These are phyloP conservation scores for Melanchra persicariae DNA, from an alignment of 2,888 invertebrate species.

Conservation along the genomic window DNA sequence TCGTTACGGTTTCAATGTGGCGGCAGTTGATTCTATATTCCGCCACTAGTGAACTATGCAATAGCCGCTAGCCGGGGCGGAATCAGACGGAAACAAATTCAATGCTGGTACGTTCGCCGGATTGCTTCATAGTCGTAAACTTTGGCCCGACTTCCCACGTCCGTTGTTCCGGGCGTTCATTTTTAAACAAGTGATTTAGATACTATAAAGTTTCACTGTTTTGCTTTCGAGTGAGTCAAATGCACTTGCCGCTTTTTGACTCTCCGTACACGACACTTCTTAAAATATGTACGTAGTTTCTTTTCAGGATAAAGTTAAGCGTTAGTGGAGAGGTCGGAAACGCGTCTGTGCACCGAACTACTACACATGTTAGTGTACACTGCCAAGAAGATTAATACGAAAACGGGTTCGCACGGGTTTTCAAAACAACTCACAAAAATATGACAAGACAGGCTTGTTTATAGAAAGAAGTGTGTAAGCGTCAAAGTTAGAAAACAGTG, in stretches of 20 bases:
- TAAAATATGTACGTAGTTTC: slow-evolving; percentile 60
- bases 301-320: slow-evolving; percentile 49
- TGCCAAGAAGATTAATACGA: slow-evolving; percentile 48
- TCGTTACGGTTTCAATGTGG: slow-evolving; percentile 73
- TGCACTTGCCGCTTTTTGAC: slow-evolving; percentile 63
- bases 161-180: slow-evolving; percentile 79
- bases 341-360: slow-evolving; percentile 1
- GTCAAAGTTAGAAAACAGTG: slow-evolving; percentile 52
- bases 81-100: slow-evolving; percentile 83
- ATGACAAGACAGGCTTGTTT: slow-evolving; percentile 38
- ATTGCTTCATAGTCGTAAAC: slow-evolving; percentile 82
- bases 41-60: slow-evolving; percentile 81
- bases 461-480: slow-evolving; percentile 47
- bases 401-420: slow-evolving; percentile 34
- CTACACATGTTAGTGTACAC: slow-evolving; percentile 9
- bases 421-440: slow-evolving; percentile 47
- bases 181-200: slow-evolving; percentile 85
- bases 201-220: slow-evolving; percentile 75
- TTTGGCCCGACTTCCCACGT: slow-evolving; percentile 78
- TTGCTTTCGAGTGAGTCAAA: slow-evolving; percentile 61
- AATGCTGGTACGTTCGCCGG: slow-evolving; percentile 74
- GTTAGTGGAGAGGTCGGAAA: slow-evolving; percentile 28
- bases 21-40: slow-evolving; percentile 79
- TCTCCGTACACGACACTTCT: slow-evolving; percentile 50
- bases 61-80: slow-evolving; percentile 69